A percentile compares a stretch with the other conserved stretches of the same genome.
These are phyloP conservation scores for Sphenodon punctatus DNA, from an alignment of 2,797 vertebrate species.

Conservation along the genomic window DNA sequence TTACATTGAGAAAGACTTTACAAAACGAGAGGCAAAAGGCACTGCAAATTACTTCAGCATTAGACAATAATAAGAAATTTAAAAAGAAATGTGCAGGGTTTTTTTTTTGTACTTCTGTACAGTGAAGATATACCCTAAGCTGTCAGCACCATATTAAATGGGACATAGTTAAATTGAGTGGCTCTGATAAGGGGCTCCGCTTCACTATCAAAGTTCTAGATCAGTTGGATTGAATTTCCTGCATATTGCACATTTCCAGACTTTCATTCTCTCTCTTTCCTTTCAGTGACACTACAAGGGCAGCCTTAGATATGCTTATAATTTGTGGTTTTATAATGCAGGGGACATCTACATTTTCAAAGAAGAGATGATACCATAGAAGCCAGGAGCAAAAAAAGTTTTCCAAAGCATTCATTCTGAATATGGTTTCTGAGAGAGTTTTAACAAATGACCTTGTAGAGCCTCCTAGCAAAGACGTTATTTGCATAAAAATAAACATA, in stretches of 20 bases:
- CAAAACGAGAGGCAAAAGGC: slow-evolving; percentile 55
- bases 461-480: slow-evolving; percentile 26
- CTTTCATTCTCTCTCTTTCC: slow-evolving; percentile 71
- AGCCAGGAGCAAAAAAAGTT: slow-evolving; percentile 46
- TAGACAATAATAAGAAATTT: slow-evolving; percentile 65
- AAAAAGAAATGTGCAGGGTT: slow-evolving; percentile 56
- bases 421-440: slow-evolving; percentile 29
- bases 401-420: slow-evolving; percentile 46
- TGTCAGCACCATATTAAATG: slow-evolving; percentile 85
- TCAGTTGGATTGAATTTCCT: slow-evolving; percentile 91
- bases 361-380: slow-evolving; percentile 65
- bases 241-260: slow-evolving; percentile 84
- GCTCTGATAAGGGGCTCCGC: slow-evolving; percentile 85
- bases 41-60: slow-evolving; percentile 59
- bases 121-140: slow-evolving; percentile 78
- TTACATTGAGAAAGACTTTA: slow-evolving; percentile 40
- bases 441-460: slow-evolving; percentile 44
- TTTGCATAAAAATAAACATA: slow-evolving; percentile 19
- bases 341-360: slow-evolving; percentile 71
- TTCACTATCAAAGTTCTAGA: slow-evolving; percentile 85
- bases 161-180: slow-evolving; percentile 86
- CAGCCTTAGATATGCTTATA: slow-evolving; percentile 77
- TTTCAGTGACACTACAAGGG: slow-evolving; percentile 81
- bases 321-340: slow-evolving; percentile 79
- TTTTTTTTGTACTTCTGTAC: slow-evolving; percentile 76